Evolutionary conservation across 2,797 vertebrate species (phyloP).

Genomic region (Silurus aristotelis): DNA sequence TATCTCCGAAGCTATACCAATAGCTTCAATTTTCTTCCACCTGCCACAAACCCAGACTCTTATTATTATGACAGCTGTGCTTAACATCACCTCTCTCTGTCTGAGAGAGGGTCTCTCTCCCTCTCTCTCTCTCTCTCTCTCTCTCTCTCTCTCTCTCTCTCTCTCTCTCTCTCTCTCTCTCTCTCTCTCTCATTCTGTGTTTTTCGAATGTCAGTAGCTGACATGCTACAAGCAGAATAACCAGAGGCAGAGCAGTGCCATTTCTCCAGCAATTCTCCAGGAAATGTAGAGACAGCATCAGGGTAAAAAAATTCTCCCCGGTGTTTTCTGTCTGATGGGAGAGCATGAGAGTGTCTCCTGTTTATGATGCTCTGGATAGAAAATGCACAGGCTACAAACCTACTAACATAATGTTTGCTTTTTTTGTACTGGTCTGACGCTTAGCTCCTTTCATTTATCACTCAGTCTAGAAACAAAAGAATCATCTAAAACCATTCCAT

Average conservation of each 20-base stretch:
- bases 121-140: background rate
- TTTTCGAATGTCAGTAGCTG: constrained; percentile 29
- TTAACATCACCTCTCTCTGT: constrained; percentile 10
- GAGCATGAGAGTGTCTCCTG: constrained; percentile 11
- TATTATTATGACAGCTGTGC: constrained; percentile 21
- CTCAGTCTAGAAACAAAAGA: background rate
- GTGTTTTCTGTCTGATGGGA: constrained; percentile 38
- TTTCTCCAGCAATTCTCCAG: constrained; percentile 42
- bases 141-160: constrained; percentile 1
- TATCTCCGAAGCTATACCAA: constrained; percentile 18
- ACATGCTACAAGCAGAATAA: constrained; percentile 44
- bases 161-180: background rate
- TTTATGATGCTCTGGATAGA: constrained; percentile 17
- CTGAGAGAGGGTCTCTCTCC: constrained; percentile 15
- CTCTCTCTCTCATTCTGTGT: constrained; percentile 1
- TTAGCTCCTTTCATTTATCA: constrained; percentile 6
- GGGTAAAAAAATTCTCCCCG: constrained; percentile 13
- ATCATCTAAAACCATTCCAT: background rate
- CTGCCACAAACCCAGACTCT: background rate
- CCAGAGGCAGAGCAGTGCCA: constrained; percentile 25
- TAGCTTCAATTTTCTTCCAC: constrained; percentile 24
- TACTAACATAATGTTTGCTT: constrained; percentile 7
- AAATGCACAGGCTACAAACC: constrained; percentile 15
- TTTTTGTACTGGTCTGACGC: background rate
- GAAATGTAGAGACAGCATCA: constrained; percentile 32